These are phyloP conservation scores for Parnassius smintheus DNA, from an alignment of 2,888 invertebrate species.

Conservation along the genomic window DNA sequence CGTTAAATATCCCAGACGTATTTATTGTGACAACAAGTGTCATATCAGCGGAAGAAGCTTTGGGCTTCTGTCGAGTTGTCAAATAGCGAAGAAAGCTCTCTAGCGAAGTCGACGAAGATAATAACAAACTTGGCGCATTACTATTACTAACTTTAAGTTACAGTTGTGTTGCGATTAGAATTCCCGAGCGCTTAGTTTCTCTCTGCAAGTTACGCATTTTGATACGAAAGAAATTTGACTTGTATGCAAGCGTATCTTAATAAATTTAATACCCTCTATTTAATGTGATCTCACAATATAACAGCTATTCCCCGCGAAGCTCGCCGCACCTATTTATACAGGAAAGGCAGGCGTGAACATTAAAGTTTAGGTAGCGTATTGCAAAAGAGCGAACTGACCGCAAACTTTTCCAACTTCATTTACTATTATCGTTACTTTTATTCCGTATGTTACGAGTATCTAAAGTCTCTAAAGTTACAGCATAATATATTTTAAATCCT, in stretches of 20 bases:
- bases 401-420: too few species aligned
- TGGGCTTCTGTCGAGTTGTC: conserved; percentile 23
- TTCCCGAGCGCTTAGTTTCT: conserved; percentile 8
- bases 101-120: conserved; percentile 20
- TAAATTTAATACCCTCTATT: too few species aligned
- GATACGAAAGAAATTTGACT: conserved; percentile 1
- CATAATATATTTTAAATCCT: too few species aligned
- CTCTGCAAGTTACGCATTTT: conserved; percentile 3
- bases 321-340: too few species aligned
- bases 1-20: neutral
- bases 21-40: conserved; percentile 17
- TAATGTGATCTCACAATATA: too few species aligned
- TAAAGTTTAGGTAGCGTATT: too few species aligned
- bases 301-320: too few species aligned
- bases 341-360: too few species aligned
- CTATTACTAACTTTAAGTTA: conserved; percentile 18
- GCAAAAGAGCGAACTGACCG: too few species aligned
- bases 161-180: conserved; percentile 12
- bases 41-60: conserved; percentile 10
- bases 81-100: conserved; percentile 7
- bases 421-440: too few species aligned
- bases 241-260: neutral
- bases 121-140: conserved; percentile 10
- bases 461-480: too few species aligned
- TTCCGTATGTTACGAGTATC: too few species aligned